Evolutionary conservation across 2,888 invertebrate genomes (phyloP).

Genomic region (Hydrotaea cyrtoneurina): DNA sequence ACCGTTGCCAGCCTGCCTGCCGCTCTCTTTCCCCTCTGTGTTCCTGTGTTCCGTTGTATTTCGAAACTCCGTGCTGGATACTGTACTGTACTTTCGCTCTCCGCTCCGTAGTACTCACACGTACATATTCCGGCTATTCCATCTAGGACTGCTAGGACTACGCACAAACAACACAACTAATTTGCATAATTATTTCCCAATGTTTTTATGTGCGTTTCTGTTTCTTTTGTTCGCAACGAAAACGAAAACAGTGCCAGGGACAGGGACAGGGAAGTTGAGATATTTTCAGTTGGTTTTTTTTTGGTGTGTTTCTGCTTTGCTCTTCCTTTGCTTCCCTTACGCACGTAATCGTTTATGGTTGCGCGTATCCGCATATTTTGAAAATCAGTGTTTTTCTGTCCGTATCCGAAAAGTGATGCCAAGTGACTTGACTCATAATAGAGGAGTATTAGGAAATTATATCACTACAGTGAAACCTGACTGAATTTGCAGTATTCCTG

Average conservation of each 20-base stretch:
- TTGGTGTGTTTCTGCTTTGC: conserved; percentile 4
- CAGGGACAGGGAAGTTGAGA: conserved; percentile 37
- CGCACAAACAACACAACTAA: conserved; percentile 45
- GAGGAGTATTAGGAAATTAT: too few species aligned
- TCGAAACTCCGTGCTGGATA: too few species aligned
- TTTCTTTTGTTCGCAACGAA: too few species aligned
- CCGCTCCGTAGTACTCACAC: neutral
- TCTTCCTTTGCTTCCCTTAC: neutral
- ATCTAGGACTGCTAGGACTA: conserved; percentile 29
- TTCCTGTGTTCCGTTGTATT: neutral
- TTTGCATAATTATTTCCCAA: conserved; percentile 67
- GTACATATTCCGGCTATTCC: conserved; percentile 37
- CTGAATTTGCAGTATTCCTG: too few species aligned
- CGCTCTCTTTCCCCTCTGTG: neutral
- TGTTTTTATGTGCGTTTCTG: conserved; percentile 4
- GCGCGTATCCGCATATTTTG: neutral
- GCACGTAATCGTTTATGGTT: conserved; percentile 1
- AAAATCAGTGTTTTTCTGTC: neutral
- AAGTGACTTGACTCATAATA: too few species aligned
- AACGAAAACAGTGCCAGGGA: too few species aligned
- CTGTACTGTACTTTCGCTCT: conserved; percentile 16
- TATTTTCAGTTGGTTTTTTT: conserved; percentile 25
- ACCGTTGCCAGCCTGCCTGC: too few species aligned
- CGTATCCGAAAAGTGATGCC: too few species aligned
- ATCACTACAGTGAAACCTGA: too few species aligned